Evolutionary conservation across 1,140 invertebrate species (phyloP).

Genomic region (Lanistes nyassanus): DNA sequence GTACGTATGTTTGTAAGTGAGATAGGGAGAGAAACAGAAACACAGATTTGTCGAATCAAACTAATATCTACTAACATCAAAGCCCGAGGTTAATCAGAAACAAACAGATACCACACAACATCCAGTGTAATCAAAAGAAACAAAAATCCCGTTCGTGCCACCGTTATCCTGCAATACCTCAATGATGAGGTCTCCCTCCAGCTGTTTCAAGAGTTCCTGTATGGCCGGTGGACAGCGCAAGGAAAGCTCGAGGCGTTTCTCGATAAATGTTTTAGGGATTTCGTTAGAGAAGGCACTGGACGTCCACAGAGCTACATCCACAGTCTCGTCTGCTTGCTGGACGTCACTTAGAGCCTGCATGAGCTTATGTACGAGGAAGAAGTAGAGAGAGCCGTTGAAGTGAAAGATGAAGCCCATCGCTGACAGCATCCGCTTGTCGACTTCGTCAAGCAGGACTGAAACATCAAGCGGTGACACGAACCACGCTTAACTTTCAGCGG

Average conservation of each 20-base stretch:
- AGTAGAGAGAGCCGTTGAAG: constrained; percentile 1
- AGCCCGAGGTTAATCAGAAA: no score
- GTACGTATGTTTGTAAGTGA: no score
- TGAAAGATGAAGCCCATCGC: constrained; percentile 9
- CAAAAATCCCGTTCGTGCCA: no score
- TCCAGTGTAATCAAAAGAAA: no score
- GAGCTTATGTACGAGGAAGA: constrained; percentile 3
- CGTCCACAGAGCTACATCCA: constrained; percentile 5
- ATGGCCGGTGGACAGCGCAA: constrained; percentile 13
- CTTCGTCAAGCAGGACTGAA: neutral
- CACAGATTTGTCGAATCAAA: no score
- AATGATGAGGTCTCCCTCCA: neutral
- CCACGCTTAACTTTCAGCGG: no score
- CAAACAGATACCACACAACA: no score
- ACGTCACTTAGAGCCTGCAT: neutral
- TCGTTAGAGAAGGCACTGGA: neutral
- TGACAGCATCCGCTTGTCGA: constrained; percentile 7
- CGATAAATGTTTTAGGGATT: neutral
- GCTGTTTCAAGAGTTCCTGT: constrained; percentile 7
- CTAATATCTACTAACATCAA: no score
- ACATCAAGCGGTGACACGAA: no score
- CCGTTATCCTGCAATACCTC: constrained; percentile 5
- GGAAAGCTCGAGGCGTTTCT: neutral
- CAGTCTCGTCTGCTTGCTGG: neutral
- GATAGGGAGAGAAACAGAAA: no score